A percentile compares a stretch with the other conserved stretches of the same genome.
These are phyloP conservation scores for Thunnus thynnus DNA, from an alignment of 2,113 vertebrate species.

Conservation along the genomic window DNA sequence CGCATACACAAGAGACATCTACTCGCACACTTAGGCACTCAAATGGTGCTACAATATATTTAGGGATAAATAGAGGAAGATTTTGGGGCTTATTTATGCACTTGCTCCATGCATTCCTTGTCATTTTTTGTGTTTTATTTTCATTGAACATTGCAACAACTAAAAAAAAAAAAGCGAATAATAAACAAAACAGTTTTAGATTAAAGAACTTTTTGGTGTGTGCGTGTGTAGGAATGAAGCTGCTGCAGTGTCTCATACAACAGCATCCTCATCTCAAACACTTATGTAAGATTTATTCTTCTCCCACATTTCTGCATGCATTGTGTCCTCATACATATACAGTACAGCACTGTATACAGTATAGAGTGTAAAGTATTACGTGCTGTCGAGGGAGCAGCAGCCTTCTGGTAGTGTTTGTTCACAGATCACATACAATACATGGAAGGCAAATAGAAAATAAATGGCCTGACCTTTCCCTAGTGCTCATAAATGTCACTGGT, in stretches of 20 bases:
- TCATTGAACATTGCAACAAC: background rate
- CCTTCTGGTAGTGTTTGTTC: constrained; percentile 38
- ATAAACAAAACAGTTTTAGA: too few species aligned
- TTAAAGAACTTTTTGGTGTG: too few species aligned
- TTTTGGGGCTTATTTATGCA: constrained; percentile 1
- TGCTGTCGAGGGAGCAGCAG: background rate
- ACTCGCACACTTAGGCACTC: background rate
- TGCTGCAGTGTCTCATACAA: constrained; percentile 6
- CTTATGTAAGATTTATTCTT: constrained; percentile 28
- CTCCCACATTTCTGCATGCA: constrained; percentile 11
- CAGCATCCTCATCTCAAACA: constrained; percentile 17
- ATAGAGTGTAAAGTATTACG: constrained; percentile 19
- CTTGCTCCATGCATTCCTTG: background rate
- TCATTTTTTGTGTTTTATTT: background rate
- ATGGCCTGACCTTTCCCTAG: constrained; percentile 51
- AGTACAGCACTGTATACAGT: background rate
- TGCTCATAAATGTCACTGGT: constrained; percentile 57
- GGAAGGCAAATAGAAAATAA: constrained; percentile 23
- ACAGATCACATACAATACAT: constrained; percentile 36
- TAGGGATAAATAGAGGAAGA: background rate
- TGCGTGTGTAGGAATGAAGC: background rate
- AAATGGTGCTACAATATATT: background rate
- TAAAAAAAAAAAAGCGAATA: too few species aligned
- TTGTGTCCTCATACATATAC: constrained; percentile 13
- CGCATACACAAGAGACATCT: background rate